Percentiles rank a stretch among this genome's conserved stretches.
phyloP scores from a whole-genome alignment of 2,113 vertebrate genomes.

The Myanophis thanlyinensis region DNA sequence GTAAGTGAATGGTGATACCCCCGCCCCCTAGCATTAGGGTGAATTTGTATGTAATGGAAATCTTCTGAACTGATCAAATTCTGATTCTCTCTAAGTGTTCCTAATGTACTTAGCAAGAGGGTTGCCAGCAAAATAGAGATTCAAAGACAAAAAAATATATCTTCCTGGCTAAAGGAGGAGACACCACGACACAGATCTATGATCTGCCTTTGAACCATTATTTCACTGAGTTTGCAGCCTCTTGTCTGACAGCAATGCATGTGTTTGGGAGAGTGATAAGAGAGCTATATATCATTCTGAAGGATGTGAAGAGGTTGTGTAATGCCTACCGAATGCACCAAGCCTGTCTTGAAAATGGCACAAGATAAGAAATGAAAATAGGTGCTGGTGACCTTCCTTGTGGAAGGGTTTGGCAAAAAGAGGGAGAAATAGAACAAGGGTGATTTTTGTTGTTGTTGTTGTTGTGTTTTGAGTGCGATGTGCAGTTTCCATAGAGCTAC shows the following conservation, averaged over 20 bases:
- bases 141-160: accelerated
- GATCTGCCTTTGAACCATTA: not conserved
- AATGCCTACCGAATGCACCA: conserved; percentile 46
- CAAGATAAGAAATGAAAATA: conserved; percentile 52
- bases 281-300: conserved; percentile 23
- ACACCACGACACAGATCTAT: not conserved
- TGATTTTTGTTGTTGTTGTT: not conserved
- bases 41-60: not conserved
- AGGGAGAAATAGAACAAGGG: conserved; percentile 11
- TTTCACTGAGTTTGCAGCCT: conserved; percentile 22
- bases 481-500: not conserved
- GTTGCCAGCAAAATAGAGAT: not conserved
- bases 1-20: not conserved
- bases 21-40: not conserved
- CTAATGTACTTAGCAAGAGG: conserved; percentile 7
- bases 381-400: conserved; percentile 42
- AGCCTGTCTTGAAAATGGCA: conserved; percentile 42
- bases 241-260: not conserved
- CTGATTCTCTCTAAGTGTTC: not conserved
- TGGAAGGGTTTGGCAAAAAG: conserved; percentile 25
- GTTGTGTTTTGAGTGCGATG: not conserved
- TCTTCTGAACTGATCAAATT: not conserved
- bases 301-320: conserved; percentile 49
- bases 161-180: not conserved
- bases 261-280: conserved; percentile 28